Evolutionary conservation across 1,140 invertebrate species (phyloP).

Genomic region (Teleogryllus occipitalis): DNA sequence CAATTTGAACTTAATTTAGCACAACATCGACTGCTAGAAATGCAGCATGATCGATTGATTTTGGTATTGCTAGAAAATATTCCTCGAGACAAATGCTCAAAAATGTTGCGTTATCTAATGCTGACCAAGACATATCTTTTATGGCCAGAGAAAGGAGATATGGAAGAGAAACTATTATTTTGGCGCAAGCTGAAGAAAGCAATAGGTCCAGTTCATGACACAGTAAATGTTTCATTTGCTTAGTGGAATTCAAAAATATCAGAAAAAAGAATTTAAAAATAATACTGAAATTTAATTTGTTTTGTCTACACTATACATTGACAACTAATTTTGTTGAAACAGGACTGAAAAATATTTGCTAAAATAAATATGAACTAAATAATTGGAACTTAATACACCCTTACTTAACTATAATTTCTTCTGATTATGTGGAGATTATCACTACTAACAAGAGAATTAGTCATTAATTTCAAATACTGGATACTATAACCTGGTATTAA

Average conservation of each 20-base stretch:
- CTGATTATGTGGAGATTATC: too few species aligned
- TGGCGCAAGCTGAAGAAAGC: slow-evolving; percentile 28
- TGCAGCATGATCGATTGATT: slow-evolving; percentile 43
- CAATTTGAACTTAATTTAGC: slow-evolving; percentile 58
- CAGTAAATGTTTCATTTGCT: neutral
- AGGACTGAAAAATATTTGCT: too few species aligned
- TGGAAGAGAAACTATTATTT: slow-evolving; percentile 25
- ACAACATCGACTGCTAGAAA: slow-evolving; percentile 51
- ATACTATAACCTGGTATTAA: too few species aligned
- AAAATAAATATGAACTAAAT: too few species aligned
- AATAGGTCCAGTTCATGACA: neutral
- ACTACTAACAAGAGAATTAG: too few species aligned
- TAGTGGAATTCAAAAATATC: neutral
- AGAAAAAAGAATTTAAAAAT: too few species aligned
- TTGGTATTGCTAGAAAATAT: slow-evolving; percentile 53
- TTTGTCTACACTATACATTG: too few species aligned
- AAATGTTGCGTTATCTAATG: slow-evolving; percentile 53
- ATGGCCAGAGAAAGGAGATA: slow-evolving; percentile 41
- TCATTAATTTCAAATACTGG: too few species aligned
- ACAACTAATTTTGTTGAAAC: too few species aligned
- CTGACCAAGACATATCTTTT: slow-evolving; percentile 53
- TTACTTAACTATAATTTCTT: too few species aligned
- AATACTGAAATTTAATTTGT: too few species aligned
- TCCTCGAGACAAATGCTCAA: slow-evolving; percentile 44
- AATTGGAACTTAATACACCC: too few species aligned